Evolutionary conservation across 2,113 vertebrate species (phyloP).

Genomic region (Nicator chloris): DNA sequence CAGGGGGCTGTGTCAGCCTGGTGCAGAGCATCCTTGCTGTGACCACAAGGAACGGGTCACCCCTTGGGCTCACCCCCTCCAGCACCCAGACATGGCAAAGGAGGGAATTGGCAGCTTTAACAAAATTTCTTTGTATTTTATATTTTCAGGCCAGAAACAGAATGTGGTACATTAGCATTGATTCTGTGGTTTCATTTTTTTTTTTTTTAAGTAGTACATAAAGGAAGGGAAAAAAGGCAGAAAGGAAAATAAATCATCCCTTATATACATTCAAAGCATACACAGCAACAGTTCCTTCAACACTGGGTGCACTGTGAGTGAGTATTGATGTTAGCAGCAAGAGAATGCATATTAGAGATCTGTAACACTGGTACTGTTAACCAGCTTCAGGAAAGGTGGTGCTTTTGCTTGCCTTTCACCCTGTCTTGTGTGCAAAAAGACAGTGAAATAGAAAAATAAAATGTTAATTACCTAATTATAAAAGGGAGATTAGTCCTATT

Average conservation of each 20-base stretch:
- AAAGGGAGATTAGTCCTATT: background rate
- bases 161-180: constrained; percentile 39
- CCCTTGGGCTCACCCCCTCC: background rate
- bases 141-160: constrained; percentile 40
- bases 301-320: constrained; percentile 1
- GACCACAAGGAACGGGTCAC: background rate
- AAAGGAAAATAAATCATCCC: constrained; percentile 38
- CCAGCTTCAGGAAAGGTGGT: background rate
- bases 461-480: background rate
- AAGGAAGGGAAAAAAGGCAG: constrained; percentile 2
- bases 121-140: constrained; percentile 41
- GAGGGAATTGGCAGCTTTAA: constrained; percentile 39
- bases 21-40: background rate
- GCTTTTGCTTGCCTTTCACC: background rate
- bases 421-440: background rate
- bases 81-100: background rate
- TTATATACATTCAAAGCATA: constrained; percentile 54
- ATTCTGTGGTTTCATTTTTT: constrained; percentile 22
- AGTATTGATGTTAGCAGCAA: constrained; percentile 54
- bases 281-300: constrained; percentile 44
- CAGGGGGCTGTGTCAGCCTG: background rate
- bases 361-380: background rate
- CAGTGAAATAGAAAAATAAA: background rate
- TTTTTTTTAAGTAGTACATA: background rate
- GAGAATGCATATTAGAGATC: constrained; percentile 17